Conservation (phyloP, 2,888 invertebrate genomes). For the Nephrotoma appendiculata region DNA sequence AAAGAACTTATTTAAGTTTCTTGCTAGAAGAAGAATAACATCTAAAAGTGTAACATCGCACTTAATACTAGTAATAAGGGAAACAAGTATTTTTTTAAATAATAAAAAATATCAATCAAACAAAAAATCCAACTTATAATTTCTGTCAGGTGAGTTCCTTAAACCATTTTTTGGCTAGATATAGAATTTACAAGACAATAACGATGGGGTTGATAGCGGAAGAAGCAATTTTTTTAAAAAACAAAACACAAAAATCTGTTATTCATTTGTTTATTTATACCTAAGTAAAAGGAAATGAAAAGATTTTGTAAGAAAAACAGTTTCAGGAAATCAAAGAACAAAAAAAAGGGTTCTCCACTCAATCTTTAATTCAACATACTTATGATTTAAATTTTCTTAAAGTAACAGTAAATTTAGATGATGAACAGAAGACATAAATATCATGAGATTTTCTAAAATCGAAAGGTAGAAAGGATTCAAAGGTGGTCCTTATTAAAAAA, state of each 20-base stretch:
- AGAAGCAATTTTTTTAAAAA: not conserved
- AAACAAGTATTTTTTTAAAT: no score
- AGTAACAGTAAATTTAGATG: not conserved
- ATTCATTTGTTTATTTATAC: not conserved
- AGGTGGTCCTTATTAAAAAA: not conserved
- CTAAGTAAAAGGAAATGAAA: not conserved
- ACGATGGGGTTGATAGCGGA: not conserved
- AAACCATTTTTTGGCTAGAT: no score
- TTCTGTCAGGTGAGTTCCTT: not conserved
- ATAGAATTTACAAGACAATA: not conserved
- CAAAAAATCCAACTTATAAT: not conserved
- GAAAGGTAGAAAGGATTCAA: not conserved
- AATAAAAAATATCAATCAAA: no score
- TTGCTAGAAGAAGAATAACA: no score
- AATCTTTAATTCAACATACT: not conserved
- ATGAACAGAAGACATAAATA: not conserved
- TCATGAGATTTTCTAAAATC: not conserved
- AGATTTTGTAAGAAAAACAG: not conserved
- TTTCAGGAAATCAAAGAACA: not conserved
- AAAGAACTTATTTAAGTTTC: no score
- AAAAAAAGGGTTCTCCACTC: not conserved
- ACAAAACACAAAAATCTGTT: not conserved
- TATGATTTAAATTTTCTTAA: not conserved
- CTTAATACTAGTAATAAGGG: no score
- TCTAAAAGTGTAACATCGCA: no score